A percentile compares a stretch with the other conserved stretches of the same genome.
Conservation (phyloP, 1,140 invertebrate genomes). For the Charaxes varanes region DNA sequence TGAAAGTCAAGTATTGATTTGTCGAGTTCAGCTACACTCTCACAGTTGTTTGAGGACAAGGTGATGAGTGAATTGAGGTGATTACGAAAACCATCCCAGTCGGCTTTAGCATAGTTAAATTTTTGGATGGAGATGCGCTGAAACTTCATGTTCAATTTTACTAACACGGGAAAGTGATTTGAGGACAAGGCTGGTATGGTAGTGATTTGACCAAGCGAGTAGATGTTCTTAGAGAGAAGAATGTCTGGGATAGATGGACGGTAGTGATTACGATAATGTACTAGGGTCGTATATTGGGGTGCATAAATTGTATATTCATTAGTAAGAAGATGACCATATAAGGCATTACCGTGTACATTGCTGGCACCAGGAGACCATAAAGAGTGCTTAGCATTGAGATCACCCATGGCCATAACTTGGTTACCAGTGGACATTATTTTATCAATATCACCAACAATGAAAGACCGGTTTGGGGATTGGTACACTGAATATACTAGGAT, state of each 20-base stretch:
- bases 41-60: neutral
- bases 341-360: neutral
- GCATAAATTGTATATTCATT: constrained; percentile 5
- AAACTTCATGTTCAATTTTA: neutral
- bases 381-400: constrained; percentile 1
- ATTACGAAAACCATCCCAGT: neutral
- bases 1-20: neutral
- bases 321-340: neutral
- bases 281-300: neutral
- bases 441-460: neutral
- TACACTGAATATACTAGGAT: neutral
- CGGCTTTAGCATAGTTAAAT: neutral
- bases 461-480: constrained; percentile 3
- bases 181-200: constrained; percentile 1
- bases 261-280: neutral
- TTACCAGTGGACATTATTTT: neutral
- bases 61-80: neutral
- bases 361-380: neutral
- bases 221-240: neutral
- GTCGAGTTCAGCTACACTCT: neutral
- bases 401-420: neutral
- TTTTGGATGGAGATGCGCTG: neutral
- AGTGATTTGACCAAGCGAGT: neutral
- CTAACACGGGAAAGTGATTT: neutral
- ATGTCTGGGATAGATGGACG: neutral